A percentile compares a stretch with the other conserved stretches of the same genome.
Conservation (phyloP, 2,888 invertebrate species). For the Microctonus hyperodae region DNA sequence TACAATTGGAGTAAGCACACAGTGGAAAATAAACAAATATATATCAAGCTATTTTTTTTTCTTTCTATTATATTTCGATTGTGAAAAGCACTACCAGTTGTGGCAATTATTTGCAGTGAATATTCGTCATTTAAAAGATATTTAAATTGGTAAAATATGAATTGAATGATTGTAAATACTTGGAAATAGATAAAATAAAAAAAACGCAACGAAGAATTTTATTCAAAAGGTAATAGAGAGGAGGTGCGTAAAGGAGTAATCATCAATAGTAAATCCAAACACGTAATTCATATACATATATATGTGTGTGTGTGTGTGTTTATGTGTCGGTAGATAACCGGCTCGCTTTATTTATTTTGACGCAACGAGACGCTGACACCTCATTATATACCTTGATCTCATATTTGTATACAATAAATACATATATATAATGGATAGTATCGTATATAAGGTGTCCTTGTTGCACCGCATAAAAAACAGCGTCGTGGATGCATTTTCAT, state of each 20-base stretch:
- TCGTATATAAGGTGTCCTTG: slow-evolving; percentile 43
- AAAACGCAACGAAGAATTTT: no score
- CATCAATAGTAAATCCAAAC: background rate
- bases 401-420: background rate
- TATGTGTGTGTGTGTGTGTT: background rate
- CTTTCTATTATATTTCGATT: no score
- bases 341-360: slow-evolving; percentile 12
- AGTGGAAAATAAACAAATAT: no score
- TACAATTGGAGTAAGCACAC: no score
- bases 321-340: slow-evolving; percentile 2
- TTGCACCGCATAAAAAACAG: slow-evolving; percentile 46
- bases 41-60: no score
- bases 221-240: background rate
- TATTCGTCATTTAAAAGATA: no score
- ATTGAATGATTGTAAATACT: background rate
- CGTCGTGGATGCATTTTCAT: slow-evolving; percentile 26
- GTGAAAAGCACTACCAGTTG: no score
- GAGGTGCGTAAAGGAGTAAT: background rate
- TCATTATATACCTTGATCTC: background rate
- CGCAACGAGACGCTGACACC: background rate
- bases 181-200: background rate
- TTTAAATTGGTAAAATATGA: background rate
- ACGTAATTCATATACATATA: background rate
- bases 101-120: background rate
- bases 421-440: slow-evolving; percentile 50